phyloP scores from a whole-genome alignment of 2,797 vertebrate species.

The Erpetoichthys calabaricus region DNA sequence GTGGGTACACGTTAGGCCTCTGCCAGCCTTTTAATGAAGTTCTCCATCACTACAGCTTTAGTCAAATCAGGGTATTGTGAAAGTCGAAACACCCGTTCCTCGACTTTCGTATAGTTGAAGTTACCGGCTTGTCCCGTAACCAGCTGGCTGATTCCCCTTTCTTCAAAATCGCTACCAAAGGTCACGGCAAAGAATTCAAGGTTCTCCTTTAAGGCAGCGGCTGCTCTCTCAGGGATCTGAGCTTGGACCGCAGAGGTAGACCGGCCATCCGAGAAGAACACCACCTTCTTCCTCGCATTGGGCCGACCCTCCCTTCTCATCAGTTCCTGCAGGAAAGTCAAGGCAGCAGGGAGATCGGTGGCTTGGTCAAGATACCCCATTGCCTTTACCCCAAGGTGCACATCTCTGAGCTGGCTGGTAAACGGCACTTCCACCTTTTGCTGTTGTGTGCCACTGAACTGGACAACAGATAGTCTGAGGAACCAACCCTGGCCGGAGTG shows the following conservation, averaged over 20 bases:
- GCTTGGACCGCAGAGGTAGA: slow-evolving; percentile 13
- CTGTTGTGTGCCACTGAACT: slow-evolving; percentile 18
- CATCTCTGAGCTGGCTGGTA: slow-evolving; percentile 9
- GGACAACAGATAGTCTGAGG: slow-evolving; percentile 17
- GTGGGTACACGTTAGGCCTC: slow-evolving; percentile 3
- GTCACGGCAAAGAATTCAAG: slow-evolving; percentile 18
- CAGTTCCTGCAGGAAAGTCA: slow-evolving; percentile 14
- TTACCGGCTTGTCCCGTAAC: slow-evolving; percentile 17
- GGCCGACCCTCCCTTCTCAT: slow-evolving; percentile 11
- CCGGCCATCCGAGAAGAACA: slow-evolving; percentile 22
- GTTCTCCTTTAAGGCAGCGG: slow-evolving; percentile 6
- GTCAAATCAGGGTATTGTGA: slow-evolving; percentile 16
- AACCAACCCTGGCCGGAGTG: slow-evolving; percentile 8
- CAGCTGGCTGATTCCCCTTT: slow-evolving; percentile 20
- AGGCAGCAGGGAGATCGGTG: slow-evolving; percentile 20
- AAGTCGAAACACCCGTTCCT: slow-evolving; percentile 16
- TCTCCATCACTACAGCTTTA: slow-evolving; percentile 16
- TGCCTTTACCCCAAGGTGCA: not conserved
- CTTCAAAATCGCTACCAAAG: slow-evolving; percentile 18
- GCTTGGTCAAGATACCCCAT: slow-evolving; percentile 17
- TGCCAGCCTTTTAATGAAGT: slow-evolving; percentile 18
- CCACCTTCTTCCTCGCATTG: slow-evolving; percentile 16
- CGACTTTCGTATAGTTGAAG: slow-evolving; percentile 17
- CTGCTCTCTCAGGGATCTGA: slow-evolving; percentile 14
- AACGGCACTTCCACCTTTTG: slow-evolving; percentile 20